A percentile compares a stretch with the other conserved stretches of the same genome.
These are phyloP conservation scores for Standfussiana lucernea DNA, from an alignment of 2,888 invertebrate genomes.

Conservation along the genomic window DNA sequence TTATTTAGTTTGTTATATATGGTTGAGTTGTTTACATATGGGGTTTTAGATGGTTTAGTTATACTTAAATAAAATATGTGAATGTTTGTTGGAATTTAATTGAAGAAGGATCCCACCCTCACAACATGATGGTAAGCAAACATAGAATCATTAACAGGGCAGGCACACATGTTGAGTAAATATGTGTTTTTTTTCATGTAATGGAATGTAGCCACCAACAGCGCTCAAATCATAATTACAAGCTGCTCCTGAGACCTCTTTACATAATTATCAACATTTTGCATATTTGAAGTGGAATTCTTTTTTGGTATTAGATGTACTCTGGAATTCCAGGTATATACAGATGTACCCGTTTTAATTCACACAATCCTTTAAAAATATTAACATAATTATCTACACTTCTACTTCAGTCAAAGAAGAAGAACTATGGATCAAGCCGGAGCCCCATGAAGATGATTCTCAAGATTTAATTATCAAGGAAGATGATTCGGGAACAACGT, in stretches of 20 bases:
- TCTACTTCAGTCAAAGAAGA: constrained; percentile 45
- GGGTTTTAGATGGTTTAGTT: too few relatives aligned
- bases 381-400: background rate
- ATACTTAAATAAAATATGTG: too few relatives aligned
- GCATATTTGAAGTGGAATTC: too few relatives aligned
- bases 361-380: background rate
- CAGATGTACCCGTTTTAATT: background rate
- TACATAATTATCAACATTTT: background rate
- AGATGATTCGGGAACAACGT: constrained; percentile 10
- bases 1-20: too few relatives aligned
- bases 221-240: background rate
- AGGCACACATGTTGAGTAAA: background rate
- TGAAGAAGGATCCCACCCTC: too few relatives aligned
- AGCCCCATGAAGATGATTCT: constrained; percentile 34
- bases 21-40: too few relatives aligned
- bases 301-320: background rate
- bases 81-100: too few relatives aligned
- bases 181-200: background rate
- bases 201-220: background rate
- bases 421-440: constrained; percentile 61
- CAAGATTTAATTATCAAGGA: constrained; percentile 20
- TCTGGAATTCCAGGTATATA: background rate
- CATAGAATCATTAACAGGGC: too few relatives aligned
- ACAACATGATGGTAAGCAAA: too few relatives aligned
- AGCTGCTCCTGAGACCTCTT: background rate